phyloP scores from a whole-genome alignment of 2,888 invertebrate genomes.

The Eupithecia exiguata region DNA sequence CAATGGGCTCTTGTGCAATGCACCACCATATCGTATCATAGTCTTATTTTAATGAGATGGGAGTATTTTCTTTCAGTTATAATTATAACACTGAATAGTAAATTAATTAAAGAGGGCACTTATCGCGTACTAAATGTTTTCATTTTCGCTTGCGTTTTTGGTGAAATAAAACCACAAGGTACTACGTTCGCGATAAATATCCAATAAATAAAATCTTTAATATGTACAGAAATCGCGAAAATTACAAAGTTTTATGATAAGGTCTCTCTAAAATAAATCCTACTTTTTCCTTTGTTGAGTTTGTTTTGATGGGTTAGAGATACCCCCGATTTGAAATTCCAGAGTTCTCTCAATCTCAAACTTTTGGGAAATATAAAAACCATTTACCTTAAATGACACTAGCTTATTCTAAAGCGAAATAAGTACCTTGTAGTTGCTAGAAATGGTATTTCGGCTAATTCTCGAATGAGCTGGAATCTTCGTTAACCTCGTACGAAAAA shows the following conservation, averaged over 20 bases:
- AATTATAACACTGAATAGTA: not conserved
- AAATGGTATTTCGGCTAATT: not conserved
- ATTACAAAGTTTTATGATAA: too few relatives aligned
- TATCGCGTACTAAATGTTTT: too few relatives aligned
- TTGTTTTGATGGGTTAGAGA: not conserved
- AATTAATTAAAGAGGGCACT: too few relatives aligned
- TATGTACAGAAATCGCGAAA: too few relatives aligned
- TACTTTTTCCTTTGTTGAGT: not conserved
- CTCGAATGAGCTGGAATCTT: not conserved
- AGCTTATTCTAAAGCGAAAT: not conserved
- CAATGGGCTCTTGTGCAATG: conserved; percentile 49
- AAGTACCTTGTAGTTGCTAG: too few relatives aligned
- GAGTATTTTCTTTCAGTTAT: conserved; percentile 16
- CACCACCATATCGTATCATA: conserved; percentile 30
- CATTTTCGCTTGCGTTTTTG: too few relatives aligned
- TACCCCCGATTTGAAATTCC: not conserved
- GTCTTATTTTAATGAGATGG: conserved; percentile 29
- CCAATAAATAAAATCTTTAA: too few relatives aligned
- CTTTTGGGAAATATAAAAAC: too few relatives aligned
- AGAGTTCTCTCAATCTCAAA: not conserved
- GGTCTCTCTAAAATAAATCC: not conserved
- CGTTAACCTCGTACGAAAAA: not conserved
- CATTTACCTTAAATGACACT: not conserved
- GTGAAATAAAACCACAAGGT: too few relatives aligned
- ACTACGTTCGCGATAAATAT: too few relatives aligned